phyloP scores from a whole-genome alignment of 53 echinoderm and acorn worm genomes.

The Temnopleurus reevesii region DNA sequence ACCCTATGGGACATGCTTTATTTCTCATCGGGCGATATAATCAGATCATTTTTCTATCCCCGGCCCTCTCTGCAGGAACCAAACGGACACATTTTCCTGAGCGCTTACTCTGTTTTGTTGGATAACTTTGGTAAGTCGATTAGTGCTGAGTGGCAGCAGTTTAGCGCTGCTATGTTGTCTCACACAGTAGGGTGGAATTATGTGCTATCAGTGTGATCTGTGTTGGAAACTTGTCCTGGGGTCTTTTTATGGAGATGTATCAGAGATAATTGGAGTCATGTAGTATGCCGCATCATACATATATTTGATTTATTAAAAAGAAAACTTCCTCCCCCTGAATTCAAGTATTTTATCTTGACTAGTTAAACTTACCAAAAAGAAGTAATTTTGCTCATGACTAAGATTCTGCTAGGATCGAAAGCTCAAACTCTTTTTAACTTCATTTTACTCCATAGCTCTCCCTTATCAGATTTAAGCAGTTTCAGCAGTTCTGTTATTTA shows the following conservation, averaged over 20 bases:
- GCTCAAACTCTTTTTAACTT: no score
- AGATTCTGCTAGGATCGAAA: no score
- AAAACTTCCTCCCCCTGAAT: neutral
- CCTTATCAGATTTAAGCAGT: no score
- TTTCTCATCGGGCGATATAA: constrained; percentile 22
- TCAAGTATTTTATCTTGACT: no score
- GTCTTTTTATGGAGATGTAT: neutral
- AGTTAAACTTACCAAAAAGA: no score
- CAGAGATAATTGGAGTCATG: neutral
- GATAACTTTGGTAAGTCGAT: constrained; percentile 30
- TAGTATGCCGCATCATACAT: neutral
- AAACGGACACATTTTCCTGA: constrained; percentile 27
- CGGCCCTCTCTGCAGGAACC: neutral
- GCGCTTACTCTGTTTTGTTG: neutral
- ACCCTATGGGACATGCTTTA: constrained; percentile 22
- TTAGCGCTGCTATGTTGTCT: neutral
- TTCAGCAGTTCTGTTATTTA: no score
- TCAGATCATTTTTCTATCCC: constrained; percentile 7
- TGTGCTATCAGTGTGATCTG: neutral
- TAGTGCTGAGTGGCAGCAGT: neutral
- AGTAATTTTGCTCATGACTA: no score
- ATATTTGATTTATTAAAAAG: neutral
- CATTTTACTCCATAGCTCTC: no score
- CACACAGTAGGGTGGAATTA: constrained; percentile 10
- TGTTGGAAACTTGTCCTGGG: neutral